phyloP scores from a whole-genome alignment of 2,888 invertebrate species.

The Brenthis daphne region DNA sequence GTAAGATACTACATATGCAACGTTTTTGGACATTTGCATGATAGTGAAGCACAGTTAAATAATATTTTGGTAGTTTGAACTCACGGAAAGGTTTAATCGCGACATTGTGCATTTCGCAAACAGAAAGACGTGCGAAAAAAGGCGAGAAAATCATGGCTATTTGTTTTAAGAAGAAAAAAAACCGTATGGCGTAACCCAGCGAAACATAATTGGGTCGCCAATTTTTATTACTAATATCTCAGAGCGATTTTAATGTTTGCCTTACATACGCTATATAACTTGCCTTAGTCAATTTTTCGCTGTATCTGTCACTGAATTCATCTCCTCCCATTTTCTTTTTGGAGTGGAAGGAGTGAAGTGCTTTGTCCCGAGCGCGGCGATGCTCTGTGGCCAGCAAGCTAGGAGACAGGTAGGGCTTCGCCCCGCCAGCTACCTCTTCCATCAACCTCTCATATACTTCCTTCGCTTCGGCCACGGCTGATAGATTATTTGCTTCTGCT shows the following conservation, averaged over 20 bases:
- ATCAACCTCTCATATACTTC: constrained; percentile 94
- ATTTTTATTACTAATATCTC: neutral
- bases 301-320: constrained; percentile 92
- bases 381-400: constrained; percentile 92
- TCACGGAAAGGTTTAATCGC: too few species aligned
- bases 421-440: constrained; percentile 97
- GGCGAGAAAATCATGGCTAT: too few species aligned
- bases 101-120: too few species aligned
- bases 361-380: constrained; percentile 88
- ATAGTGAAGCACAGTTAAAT: too few species aligned
- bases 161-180: too few species aligned
- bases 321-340: constrained; percentile 99
- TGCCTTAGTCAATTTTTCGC: constrained; percentile 88
- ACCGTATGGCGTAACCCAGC: too few species aligned
- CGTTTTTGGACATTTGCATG: too few species aligned
- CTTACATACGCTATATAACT: neutral
- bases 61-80: too few species aligned
- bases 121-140: too few species aligned
- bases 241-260: neutral
- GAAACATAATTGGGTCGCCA: neutral
- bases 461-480: constrained; percentile 96
- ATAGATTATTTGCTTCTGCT: constrained; percentile 98
- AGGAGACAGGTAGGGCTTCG: constrained; percentile 94
- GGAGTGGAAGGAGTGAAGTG: constrained; percentile 86
- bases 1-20: too few species aligned